phyloP scores from a whole-genome alignment of 2,888 invertebrate species.

The Oxycera nigricornis region DNA sequence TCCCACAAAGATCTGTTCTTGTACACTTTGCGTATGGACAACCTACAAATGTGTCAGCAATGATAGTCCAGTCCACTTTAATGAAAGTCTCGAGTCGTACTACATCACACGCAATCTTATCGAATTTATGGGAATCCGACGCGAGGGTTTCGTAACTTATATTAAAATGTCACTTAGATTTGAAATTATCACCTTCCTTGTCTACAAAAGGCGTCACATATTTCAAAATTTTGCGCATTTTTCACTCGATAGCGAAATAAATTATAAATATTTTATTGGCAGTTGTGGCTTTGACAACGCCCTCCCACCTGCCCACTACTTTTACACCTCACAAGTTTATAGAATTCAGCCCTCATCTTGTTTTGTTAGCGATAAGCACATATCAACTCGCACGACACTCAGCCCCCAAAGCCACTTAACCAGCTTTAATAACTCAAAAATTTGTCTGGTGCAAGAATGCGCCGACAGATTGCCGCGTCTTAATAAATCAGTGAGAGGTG shows the following conservation, averaged over 20 bases:
- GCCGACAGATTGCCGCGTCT: conserved; percentile 42
- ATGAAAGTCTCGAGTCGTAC: background rate
- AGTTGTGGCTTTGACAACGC: conserved; percentile 23
- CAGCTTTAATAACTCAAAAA: conserved; percentile 40
- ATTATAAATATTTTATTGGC: conserved; percentile 28
- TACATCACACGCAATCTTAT: background rate
- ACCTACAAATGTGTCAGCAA: background rate
- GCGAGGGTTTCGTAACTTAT: conserved; percentile 19
- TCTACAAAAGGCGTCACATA: conserved; percentile 19
- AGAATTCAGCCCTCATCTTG: conserved; percentile 20
- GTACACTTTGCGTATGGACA: too few relatives aligned
- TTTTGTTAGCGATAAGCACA: conserved; percentile 21
- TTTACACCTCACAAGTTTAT: conserved; percentile 9
- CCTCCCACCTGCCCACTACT: conserved; percentile 27
- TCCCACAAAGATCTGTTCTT: too few relatives aligned
- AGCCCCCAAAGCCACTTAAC: conserved; percentile 39
- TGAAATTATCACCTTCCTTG: conserved; percentile 18
- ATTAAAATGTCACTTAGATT: conserved; percentile 31
- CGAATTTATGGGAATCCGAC: background rate
- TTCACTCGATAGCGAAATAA: background rate
- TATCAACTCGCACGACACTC: conserved; percentile 23
- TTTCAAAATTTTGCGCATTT: conserved; percentile 15
- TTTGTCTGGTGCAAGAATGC: conserved; percentile 42
- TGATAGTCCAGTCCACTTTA: background rate
- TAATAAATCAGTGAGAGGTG: conserved; percentile 38